A percentile compares a stretch with the other conserved stretches of the same genome.
phyloP scores from a whole-genome alignment of 2,797 vertebrate species.

The Myotis daubentonii region DNA sequence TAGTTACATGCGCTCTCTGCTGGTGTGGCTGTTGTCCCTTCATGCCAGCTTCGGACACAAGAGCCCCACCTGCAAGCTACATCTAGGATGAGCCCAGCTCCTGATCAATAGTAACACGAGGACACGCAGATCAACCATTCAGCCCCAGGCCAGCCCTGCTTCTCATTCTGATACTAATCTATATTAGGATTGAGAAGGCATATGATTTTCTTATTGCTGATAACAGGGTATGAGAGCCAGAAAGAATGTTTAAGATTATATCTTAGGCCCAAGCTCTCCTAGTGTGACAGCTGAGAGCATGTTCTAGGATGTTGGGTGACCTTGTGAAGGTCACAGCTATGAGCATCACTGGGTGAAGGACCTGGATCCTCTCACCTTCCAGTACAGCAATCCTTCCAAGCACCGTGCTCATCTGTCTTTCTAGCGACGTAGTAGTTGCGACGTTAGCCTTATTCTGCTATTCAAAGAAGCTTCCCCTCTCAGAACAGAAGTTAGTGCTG shows the following conservation, averaged over 20 bases:
- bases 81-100: neutral
- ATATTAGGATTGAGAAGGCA: neutral
- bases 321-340: neutral
- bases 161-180: neutral
- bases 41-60: neutral
- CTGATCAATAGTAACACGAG: neutral
- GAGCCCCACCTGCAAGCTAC: neutral
- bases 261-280: neutral
- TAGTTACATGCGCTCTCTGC: rapidly evolving
- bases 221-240: neutral
- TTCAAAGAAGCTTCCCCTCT: neutral
- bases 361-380: neutral
- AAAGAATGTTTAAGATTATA: neutral
- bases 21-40: neutral
- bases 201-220: neutral
- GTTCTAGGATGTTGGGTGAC: neutral
- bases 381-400: neutral
- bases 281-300: neutral
- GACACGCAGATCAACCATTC: rapidly evolving
- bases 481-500: neutral
- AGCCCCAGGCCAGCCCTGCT: neutral
- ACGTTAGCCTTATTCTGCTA: neutral
- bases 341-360: neutral
- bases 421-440: no score
- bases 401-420: neutral